A percentile compares a stretch with the other conserved stretches of the same genome.
phyloP scores from a whole-genome alignment of 2,888 invertebrate species.

The Drosophila barbarae region DNA sequence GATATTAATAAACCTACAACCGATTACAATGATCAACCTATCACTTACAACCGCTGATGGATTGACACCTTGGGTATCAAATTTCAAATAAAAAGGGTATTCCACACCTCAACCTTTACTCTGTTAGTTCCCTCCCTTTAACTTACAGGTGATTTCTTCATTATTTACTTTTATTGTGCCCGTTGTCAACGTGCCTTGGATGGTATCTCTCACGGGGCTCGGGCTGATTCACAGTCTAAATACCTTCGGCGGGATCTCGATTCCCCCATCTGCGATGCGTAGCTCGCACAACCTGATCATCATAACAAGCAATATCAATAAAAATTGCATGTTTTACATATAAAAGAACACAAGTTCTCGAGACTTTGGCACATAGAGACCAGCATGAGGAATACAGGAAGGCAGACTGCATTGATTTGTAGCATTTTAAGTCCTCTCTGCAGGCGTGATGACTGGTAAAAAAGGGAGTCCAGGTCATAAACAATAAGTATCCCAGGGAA shows the following conservation, averaged over 20 bases:
- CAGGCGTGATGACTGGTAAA: conserved; percentile 62
- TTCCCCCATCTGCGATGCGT: conserved; percentile 30
- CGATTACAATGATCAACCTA: not conserved
- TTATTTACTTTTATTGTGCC: conserved; percentile 33
- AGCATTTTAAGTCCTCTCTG: conserved; percentile 18
- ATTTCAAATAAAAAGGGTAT: conserved; percentile 14
- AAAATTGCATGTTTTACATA: conserved; percentile 67
- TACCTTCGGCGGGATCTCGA: conserved; percentile 19
- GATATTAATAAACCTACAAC: not conserved
- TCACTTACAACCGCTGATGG: not conserved
- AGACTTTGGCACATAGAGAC: conserved; percentile 34
- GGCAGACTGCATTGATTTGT: conserved; percentile 21
- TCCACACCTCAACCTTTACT: not conserved
- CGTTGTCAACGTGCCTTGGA: conserved; percentile 42
- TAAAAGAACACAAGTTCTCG: conserved; percentile 46
- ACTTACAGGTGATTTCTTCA: conserved; percentile 47
- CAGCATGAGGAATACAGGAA: conserved; percentile 10
- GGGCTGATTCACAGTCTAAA: conserved; percentile 26
- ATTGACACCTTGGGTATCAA: not conserved
- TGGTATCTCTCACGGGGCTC: conserved; percentile 29
- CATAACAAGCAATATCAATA: conserved; percentile 64
- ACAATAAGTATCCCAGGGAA: conserved; percentile 43
- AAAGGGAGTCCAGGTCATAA: conserved; percentile 69
- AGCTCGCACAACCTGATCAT: conserved; percentile 39
- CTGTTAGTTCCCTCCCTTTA: conserved; percentile 7